Percentiles rank a stretch among this genome's conserved stretches.
These are phyloP conservation scores for Pitangus sulphuratus DNA, from an alignment of 2,797 vertebrate genomes.

Conservation along the genomic window DNA sequence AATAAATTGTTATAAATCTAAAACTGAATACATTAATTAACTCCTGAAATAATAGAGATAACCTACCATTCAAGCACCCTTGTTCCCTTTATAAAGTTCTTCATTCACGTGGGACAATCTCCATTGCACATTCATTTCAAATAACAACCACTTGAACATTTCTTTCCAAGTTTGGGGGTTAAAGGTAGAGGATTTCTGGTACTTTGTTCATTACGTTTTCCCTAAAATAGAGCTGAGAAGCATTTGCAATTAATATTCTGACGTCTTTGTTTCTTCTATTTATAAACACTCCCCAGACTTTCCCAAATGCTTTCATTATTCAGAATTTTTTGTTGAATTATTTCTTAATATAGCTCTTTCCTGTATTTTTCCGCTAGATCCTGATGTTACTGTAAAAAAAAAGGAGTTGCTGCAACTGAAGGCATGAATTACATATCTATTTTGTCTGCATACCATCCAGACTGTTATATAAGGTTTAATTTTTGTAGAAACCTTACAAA, in stretches of 20 bases:
- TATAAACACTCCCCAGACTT: not conserved
- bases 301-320: not conserved
- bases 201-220: not conserved
- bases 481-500: not conserved
- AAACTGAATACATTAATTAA: not conserved
- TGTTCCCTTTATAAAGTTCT: not conserved
- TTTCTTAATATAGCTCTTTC: not conserved
- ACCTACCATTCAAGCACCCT: not conserved
- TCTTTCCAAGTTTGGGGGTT: not conserved
- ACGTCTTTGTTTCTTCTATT: not conserved
- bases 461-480: not conserved
- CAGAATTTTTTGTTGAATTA: not conserved
- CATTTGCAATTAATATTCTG: not conserved
- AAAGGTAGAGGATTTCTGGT: rapidly evolving
- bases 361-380: not conserved
- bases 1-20: not conserved
- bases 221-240: not conserved
- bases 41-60: not conserved
- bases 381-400: not conserved
- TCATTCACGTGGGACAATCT: not conserved
- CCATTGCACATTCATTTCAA: not conserved
- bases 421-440: not conserved
- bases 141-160: not conserved
- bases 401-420: not conserved
- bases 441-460: not conserved